Percentiles rank a stretch among this genome's conserved stretches.
These are phyloP conservation scores for Pachyseris speciosa DNA, from an alignment of 64 coral and sea anemone genomes.

Conservation along the genomic window DNA sequence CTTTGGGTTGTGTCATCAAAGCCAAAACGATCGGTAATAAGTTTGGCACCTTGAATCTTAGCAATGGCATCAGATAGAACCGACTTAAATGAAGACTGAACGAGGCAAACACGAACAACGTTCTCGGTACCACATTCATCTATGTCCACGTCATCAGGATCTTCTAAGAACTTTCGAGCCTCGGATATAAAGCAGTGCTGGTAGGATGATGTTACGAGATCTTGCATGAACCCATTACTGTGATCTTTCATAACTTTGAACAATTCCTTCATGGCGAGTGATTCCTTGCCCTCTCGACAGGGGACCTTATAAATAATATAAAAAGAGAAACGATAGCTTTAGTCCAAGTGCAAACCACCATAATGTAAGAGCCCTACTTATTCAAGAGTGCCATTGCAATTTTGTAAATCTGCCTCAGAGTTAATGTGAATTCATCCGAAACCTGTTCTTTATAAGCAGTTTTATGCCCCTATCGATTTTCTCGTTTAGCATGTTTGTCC, in stretches of 20 bases:
- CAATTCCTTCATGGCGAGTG: not conserved
- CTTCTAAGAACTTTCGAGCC: not conserved
- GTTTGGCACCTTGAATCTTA: not conserved
- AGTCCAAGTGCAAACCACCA: not conserved
- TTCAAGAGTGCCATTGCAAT: not conserved
- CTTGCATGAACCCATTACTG: not conserved
- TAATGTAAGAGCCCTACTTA: not conserved
- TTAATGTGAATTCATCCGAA: no score
- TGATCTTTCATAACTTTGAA: conserved; percentile 3
- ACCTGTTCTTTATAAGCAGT: no score
- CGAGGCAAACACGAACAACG: not conserved
- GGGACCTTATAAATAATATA: not conserved
- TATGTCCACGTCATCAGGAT: not conserved
- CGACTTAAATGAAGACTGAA: not conserved
- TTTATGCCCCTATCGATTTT: no score
- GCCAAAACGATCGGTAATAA: not conserved
- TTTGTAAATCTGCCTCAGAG: not conserved
- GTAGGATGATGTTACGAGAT: not conserved
- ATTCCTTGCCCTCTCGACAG: not conserved
- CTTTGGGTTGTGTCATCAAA: not conserved
- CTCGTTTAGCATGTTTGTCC: no score
- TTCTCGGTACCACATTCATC: not conserved
- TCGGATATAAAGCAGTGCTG: not conserved
- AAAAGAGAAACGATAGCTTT: not conserved
- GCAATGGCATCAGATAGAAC: not conserved